Evolutionary conservation across 2,113 vertebrate genomes (phyloP), one percentile per base, ranked within the genome.

Genomic region (Sula dactylatra): DNA sequence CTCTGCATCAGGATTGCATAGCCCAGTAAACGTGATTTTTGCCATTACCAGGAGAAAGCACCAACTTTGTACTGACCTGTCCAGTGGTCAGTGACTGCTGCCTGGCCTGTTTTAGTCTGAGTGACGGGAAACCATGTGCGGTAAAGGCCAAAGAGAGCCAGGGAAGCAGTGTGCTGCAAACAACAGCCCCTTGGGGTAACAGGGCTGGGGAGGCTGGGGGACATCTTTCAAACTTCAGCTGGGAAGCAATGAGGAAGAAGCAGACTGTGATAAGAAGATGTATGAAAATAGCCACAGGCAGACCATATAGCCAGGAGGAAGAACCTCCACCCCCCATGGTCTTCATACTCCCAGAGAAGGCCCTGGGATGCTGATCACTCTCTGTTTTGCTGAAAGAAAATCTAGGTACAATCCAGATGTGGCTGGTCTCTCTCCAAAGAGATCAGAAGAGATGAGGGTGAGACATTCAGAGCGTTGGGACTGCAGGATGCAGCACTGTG

Each of bases 61-160:
- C 25, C 47, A 17, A 18, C 36, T 61, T 66, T 72, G 12, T 8
- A 27, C 32, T 45, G 47, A 45, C 27, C 49, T 55, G 17, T 16
- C 25, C n/a, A 15, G 54, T 7, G 25, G 18, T 49, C 81, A 61
- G 38, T 13, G 22, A 7, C 44, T 61, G 20, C 64, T 66, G 64
- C 65, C 55, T 6, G 6, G 49, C 10, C 47, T 61, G 32, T 38
- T 89, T 50, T 15, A 55, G 11, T 42, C 15, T 62, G 22, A 83
- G 16, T 11, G 17, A 36, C 24, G 7, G 22, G 26, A 86, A 91
- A 86, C 6, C 0, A 0, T 22, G 7, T 9, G 13, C n/a, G 17
- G 36, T 38, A 59, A 58, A 77, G 44, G n/a, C 21, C 22, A 22
- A 34, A 61, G 15, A 62, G 55, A 31, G 42, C 17, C 31, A 49